Base-by-base conservation (phyloP, 1,140 invertebrate genomes). In the Helicorthomorpha holstii region DNA sequence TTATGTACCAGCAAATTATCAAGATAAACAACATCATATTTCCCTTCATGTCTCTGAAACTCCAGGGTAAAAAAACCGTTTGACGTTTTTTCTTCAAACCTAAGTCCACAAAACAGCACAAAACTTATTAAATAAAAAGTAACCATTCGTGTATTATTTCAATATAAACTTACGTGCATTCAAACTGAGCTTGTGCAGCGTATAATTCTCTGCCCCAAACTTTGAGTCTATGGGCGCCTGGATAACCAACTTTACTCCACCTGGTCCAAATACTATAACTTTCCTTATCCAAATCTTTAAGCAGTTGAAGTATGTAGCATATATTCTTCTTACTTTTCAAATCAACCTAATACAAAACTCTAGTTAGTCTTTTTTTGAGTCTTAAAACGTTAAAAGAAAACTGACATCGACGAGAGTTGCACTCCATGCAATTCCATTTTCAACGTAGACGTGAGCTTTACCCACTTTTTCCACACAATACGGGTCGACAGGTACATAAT, bases 311-410 rank as follows among this genome's bases (percentile, higher is more conserved):
- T 4, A 76, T 47, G 63, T 73, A 76, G 58, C 64, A 76, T 59
- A 76, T 76, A 64, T 76, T 76, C 65, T 75, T 76, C 62, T 76
- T 76, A 59, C 68, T 69, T 27, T 66, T 57, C 3, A 76, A 60
- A 55, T 74, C 73, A 2, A 73, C 75, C 69, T 67, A 19, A 19
- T 12, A 41, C 12, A 12, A n/a, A n/a, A n/a, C n/a, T n/a, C n/a
- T n/a, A n/a, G n/a, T n/a, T n/a, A 41, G 12, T 41, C 12, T 12
- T 12, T 41, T 41, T 41, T 12, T 19, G 19, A 41, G 38, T 25
- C 16, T 22, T 42, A 59, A 16, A 4, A 27, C 21, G 3, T 3
- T 49, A 38, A 44, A 52, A 68, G 24, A 25, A 27, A 51, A 64
- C 66, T 72, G 73, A n/a, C n/a, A n/a, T n/a, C n/a, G 53, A 74